Conservation (phyloP, 2,888 invertebrate genomes). For the Nemapogon koenigi region DNA sequence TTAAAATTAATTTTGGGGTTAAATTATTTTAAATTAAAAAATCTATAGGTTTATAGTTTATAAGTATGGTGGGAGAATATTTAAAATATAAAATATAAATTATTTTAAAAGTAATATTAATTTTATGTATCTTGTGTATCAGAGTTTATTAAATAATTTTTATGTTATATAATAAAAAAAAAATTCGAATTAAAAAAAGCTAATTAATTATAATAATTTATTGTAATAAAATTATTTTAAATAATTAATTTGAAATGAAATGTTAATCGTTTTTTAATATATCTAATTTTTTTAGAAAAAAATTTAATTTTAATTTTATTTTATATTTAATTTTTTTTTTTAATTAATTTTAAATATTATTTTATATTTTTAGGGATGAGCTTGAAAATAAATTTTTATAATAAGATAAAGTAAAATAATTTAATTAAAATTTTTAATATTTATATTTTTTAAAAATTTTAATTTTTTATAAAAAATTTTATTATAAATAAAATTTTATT, state of each 20-base stretch:
- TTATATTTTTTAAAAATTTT: constrained; percentile 64
- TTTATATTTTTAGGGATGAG: constrained; percentile 66
- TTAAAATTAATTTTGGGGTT: constrained; percentile 37
- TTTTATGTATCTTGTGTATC: constrained; percentile 76
- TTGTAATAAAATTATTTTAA: constrained; percentile 67
- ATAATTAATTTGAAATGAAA: constrained; percentile 69
- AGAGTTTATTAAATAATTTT: constrained; percentile 67
- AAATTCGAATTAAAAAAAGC: constrained; percentile 70
- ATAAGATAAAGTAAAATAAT: constrained; percentile 30
- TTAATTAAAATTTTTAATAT: constrained; percentile 55
- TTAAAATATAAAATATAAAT: constrained; percentile 51
- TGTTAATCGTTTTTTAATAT: constrained; percentile 70
- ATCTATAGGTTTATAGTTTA: constrained; percentile 59
- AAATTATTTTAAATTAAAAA: constrained; percentile 57
- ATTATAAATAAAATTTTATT: constrained; percentile 29
- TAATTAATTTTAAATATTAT: constrained; percentile 33
- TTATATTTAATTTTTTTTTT: constrained; percentile 30
- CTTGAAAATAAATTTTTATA: constrained; percentile 65
- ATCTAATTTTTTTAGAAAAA: constrained; percentile 73
- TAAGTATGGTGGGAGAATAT: constrained; percentile 64
- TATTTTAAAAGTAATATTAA: constrained; percentile 60
- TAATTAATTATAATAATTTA: constrained; percentile 63
- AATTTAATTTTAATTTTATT: constrained; percentile 58
- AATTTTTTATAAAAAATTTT: constrained; percentile 54
- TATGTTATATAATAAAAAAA: constrained; percentile 28